These are phyloP conservation scores for Aphrophora alni DNA, from an alignment of 2,888 invertebrate genomes.

Conservation along the genomic window DNA sequence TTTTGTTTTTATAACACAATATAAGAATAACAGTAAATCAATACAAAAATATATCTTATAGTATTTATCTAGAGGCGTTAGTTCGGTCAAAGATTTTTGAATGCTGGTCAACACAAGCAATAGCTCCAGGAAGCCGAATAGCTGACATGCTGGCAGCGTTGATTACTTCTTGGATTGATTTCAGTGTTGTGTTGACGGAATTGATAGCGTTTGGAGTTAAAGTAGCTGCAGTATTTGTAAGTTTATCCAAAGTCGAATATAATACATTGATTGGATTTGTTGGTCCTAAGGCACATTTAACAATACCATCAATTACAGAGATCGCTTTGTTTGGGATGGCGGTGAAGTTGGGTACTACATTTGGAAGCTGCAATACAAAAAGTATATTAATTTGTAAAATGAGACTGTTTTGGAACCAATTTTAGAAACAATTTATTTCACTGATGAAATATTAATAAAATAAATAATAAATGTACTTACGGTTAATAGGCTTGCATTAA, in stretches of 20 bases:
- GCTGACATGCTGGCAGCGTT: too few relatives aligned
- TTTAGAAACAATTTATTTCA: too few relatives aligned
- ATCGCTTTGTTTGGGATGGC: background rate
- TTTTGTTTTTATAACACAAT: too few relatives aligned
- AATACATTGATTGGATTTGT: background rate
- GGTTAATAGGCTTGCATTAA: background rate
- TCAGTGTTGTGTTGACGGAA: background rate
- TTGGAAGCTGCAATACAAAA: background rate
- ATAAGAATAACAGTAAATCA: too few relatives aligned
- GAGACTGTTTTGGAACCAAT: too few relatives aligned
- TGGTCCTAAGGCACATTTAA: background rate
- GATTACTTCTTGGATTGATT: background rate
- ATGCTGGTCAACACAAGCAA: background rate
- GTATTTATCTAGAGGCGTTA: too few relatives aligned
- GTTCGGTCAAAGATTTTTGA: background rate
- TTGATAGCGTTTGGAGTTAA: background rate
- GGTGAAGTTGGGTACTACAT: background rate
- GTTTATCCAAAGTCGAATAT: background rate
- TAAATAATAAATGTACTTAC: too few relatives aligned
- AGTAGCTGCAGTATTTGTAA: background rate
- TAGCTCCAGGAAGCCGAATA: background rate
- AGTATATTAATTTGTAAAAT: too few relatives aligned
- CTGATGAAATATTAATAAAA: too few relatives aligned
- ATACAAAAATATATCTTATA: too few relatives aligned
- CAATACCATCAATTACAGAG: background rate